Evolutionary conservation across 1,140 invertebrate genomes (phyloP), one percentile per base, ranked within the genome.

Genomic region (Dreissena rostriformis): DNA sequence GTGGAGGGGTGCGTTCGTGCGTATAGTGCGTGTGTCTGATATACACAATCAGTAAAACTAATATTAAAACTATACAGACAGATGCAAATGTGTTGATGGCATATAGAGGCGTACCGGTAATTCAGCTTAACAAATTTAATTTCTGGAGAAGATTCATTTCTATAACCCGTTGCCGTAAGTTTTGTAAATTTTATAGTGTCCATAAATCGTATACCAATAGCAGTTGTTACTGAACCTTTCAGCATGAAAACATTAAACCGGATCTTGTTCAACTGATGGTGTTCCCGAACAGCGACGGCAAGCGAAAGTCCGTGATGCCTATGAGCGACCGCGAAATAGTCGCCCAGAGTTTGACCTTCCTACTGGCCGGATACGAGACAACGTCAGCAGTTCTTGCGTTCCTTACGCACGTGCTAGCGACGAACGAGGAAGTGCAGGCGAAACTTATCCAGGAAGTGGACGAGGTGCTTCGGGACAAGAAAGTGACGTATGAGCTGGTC

Each of bases 331-430:
- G 90, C 22, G 92, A 93, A 84, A 90, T 93, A 19, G 90, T 91
- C 63, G 88, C 89, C 2, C 90, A 92, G 29, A 90, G 90, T 65
- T 85, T 91, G 63, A 90, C 91, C 4, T 93, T 93, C 65, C 87
- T 93, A 39, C 80, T 93, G 67, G 92, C 91, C 61, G 92, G 92
- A 29, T 93, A 93, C 83, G 92, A 93, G 84, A 95, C 95, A 7
- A 95, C 94, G 12, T 92, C 94, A 28, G 94, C 91, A n/a, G 90
- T 94, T 0, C 85, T 95, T 24, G 91, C 93, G 7, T 95, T 92
- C 86, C 87, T 92, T 11, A 90, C 91, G 53, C 94, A 94, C 86
- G 86, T 92, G 52, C 88, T 95, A n/a, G 92, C 94, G 8, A 90
- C 87, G 17, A 87, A 95, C 89, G 94, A 91, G 29, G 86, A 93